phyloP scores from a whole-genome alignment of 1,140 invertebrate genomes.

The Orchestia grillus region DNA sequence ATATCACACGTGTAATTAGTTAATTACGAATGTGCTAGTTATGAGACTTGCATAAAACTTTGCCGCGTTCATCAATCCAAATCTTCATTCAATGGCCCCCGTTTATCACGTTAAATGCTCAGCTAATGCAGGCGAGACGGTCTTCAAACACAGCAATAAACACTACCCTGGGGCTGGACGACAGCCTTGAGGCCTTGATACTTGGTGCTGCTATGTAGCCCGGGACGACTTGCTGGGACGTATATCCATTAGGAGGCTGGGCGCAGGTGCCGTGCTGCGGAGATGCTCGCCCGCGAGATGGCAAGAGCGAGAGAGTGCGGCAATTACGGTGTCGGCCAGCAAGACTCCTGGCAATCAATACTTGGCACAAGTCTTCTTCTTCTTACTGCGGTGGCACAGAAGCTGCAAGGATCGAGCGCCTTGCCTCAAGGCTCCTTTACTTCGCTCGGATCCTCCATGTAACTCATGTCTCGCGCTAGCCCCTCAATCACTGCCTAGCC shows the following conservation, averaged over 20 bases:
- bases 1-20: no score
- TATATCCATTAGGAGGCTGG: neutral
- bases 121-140: neutral
- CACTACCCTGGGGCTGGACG: neutral
- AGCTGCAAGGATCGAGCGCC: conserved; percentile 5
- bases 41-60: no score
- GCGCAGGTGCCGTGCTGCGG: neutral
- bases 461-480: neutral
- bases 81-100: no score
- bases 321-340: conserved; percentile 50
- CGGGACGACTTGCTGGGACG: neutral
- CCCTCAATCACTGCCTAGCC: no score
- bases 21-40: no score
- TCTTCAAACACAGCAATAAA: neutral
- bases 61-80: no score
- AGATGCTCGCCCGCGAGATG: conserved; percentile 48
- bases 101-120: no score
- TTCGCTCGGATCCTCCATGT: neutral
- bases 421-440: neutral
- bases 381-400: conserved; percentile 29
- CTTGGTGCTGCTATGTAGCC: no score
- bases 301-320: neutral
- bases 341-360: conserved; percentile 54
- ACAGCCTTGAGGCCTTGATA: neutral
- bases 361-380: conserved; percentile 55